phyloP scores from a whole-genome alignment of 2,888 invertebrate genomes.

The Noctuana brunneofusca region DNA sequence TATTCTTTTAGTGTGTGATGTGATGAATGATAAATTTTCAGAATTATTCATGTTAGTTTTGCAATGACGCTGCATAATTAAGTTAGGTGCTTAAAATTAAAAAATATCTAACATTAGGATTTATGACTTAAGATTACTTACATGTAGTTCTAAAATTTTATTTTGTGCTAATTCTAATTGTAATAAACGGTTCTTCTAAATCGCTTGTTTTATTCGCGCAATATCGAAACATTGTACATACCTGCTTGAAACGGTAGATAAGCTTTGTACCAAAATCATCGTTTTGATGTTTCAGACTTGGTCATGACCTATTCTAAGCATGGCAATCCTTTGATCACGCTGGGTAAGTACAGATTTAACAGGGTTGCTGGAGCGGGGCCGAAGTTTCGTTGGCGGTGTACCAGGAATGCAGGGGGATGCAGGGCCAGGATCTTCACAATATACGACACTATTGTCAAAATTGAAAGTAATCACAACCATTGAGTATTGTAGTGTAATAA shows the following conservation, averaged over 20 bases:
- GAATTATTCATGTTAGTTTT: not conserved
- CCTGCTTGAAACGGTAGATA: too few species aligned
- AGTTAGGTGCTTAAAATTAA: conserved; percentile 1
- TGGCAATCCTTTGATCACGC: conserved; percentile 46
- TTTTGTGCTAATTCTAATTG: not conserved
- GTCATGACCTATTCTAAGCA: conserved; percentile 40
- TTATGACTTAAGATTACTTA: not conserved
- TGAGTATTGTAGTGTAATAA: conserved; percentile 36
- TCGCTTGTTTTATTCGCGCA: not conserved
- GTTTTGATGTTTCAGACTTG: conserved; percentile 36
- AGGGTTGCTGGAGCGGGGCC: conserved; percentile 38
- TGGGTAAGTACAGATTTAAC: conserved; percentile 55
- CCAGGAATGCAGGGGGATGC: conserved; percentile 48
- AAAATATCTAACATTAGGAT: not conserved
- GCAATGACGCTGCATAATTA: not conserved
- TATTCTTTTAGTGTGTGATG: not conserved
- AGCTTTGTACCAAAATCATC: not conserved
- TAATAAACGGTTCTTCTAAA: conserved; percentile 4
- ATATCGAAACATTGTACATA: not conserved
- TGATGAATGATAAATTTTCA: not conserved
- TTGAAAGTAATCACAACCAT: conserved; percentile 49
- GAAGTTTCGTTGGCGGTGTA: conserved; percentile 45
- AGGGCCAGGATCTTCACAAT: conserved; percentile 43
- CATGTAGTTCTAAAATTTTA: not conserved
- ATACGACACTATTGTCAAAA: conserved; percentile 37